phyloP scores from a whole-genome alignment of 2,113 vertebrate genomes.

The Pao palembangensis region DNA sequence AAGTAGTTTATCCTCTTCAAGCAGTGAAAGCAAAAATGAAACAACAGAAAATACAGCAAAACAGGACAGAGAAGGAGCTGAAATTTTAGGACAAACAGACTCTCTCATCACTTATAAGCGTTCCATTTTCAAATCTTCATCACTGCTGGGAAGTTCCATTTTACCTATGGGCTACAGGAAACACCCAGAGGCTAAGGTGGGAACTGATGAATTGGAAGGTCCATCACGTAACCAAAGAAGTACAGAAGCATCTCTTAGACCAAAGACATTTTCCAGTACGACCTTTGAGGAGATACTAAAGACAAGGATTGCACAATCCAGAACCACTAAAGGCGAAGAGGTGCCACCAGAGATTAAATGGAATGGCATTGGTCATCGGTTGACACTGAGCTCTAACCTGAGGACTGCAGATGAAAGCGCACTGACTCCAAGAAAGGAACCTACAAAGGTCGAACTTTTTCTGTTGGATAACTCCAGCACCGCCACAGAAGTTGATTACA shows the following conservation, averaged over 20 bases:
- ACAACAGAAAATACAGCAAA: neutral
- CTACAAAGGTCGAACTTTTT: neutral
- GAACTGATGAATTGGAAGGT: slow-evolving; percentile 3
- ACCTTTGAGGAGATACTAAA: slow-evolving; percentile 19
- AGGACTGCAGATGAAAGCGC: neutral
- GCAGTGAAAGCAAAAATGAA: slow-evolving; percentile 21
- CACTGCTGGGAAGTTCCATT: neutral
- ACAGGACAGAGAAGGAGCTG: slow-evolving; percentile 11
- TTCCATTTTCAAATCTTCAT: slow-evolving; percentile 44
- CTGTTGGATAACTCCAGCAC: neutral
- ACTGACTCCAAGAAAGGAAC: slow-evolving; percentile 1
- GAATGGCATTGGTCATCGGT: slow-evolving; percentile 22
- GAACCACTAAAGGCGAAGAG: slow-evolving; percentile 1
- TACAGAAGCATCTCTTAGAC: neutral
- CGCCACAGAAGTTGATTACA: slow-evolving; percentile 16
- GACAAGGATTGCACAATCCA: slow-evolving; percentile 11
- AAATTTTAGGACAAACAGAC: slow-evolving; percentile 10
- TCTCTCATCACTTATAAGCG: slow-evolving; percentile 46
- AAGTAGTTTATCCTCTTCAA: slow-evolving; percentile 15
- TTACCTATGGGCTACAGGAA: slow-evolving; percentile 10
- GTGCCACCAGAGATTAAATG: slow-evolving; percentile 27
- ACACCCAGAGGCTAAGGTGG: neutral
- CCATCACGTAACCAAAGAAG: neutral
- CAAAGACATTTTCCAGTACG: slow-evolving; percentile 4
- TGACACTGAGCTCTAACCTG: slow-evolving; percentile 15